These are phyloP conservation scores for Tyria jacobaeae DNA, from an alignment of 2,888 invertebrate species.

Conservation along the genomic window DNA sequence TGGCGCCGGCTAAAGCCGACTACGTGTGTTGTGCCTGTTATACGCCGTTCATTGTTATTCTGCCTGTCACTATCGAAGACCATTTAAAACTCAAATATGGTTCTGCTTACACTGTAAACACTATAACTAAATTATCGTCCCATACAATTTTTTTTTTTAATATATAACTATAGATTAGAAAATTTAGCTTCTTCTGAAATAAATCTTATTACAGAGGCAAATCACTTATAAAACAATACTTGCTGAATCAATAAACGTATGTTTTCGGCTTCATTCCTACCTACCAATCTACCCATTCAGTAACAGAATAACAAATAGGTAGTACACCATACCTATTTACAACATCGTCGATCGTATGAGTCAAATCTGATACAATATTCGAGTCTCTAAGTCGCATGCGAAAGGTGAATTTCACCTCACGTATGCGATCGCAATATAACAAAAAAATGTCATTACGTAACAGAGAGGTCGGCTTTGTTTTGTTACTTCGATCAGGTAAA, in stretches of 20 bases:
- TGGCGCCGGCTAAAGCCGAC: constrained; percentile 60
- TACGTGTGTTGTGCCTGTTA: constrained; percentile 43
- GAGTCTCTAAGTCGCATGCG: constrained; percentile 48
- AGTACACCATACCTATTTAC: constrained; percentile 8
- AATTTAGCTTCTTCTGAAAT: not conserved
- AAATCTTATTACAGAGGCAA: not conserved
- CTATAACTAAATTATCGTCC: not conserved
- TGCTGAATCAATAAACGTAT: not conserved
- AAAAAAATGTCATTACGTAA: constrained; percentile 47
- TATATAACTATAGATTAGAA: not conserved
- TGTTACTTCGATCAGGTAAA: constrained; percentile 42
- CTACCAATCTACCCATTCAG: not conserved
- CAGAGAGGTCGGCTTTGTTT: constrained; percentile 34
- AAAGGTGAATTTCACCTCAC: constrained; percentile 65
- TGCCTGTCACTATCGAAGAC: constrained; percentile 57
- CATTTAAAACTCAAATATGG: constrained; percentile 20
- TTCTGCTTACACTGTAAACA: not conserved
- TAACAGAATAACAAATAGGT: not conserved
- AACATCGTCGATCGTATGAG: constrained; percentile 18
- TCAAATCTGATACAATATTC: constrained; percentile 30
- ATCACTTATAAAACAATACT: not conserved
- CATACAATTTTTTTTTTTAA: too few species aligned
- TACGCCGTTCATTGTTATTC: constrained; percentile 63
- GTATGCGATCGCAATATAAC: constrained; percentile 44
- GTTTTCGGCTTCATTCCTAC: not conserved